Conservation (phyloP, 1,140 invertebrate species). For the Chrysoperla carnea region DNA sequence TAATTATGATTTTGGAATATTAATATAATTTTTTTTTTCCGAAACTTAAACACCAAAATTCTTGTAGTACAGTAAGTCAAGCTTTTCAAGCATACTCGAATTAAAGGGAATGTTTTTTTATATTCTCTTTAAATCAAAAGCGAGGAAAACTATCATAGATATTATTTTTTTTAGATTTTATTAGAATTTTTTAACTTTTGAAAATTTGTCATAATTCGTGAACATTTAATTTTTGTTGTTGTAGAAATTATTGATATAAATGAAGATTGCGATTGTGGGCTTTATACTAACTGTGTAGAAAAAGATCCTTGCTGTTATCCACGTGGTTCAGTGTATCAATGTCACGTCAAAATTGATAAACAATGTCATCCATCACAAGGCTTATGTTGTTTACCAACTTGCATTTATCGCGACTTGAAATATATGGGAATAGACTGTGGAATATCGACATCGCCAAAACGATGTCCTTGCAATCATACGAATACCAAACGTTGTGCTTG, state of each 20-base stretch:
- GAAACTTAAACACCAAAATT: no score
- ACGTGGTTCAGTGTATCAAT: slow-evolving; percentile 4
- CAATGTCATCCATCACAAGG: slow-evolving; percentile 28
- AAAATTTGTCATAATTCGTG: no score
- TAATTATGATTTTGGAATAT: no score
- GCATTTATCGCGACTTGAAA: slow-evolving; percentile 19
- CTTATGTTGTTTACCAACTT: slow-evolving; percentile 22
- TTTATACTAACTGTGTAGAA: slow-evolving; percentile 6
- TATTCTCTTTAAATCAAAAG: no score
- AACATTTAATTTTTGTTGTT: no score
- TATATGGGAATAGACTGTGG: slow-evolving; percentile 11
- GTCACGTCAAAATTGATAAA: slow-evolving; percentile 8
- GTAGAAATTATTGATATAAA: slow-evolving; percentile 9
- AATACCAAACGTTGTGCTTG: slow-evolving; percentile 5
- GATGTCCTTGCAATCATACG: slow-evolving; percentile 7
- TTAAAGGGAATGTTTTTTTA: no score
- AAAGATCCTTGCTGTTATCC: slow-evolving; percentile 12
- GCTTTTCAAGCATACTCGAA: no score
- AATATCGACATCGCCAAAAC: slow-evolving; percentile 5
- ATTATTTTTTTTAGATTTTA: no score
- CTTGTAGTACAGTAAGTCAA: no score
- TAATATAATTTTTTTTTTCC: no score
- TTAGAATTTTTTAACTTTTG: no score
- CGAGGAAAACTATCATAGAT: no score
- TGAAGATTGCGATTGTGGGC: slow-evolving; percentile 14